phyloP scores from a whole-genome alignment of 2,797 vertebrate genomes.

The Anguilla pacifica region DNA sequence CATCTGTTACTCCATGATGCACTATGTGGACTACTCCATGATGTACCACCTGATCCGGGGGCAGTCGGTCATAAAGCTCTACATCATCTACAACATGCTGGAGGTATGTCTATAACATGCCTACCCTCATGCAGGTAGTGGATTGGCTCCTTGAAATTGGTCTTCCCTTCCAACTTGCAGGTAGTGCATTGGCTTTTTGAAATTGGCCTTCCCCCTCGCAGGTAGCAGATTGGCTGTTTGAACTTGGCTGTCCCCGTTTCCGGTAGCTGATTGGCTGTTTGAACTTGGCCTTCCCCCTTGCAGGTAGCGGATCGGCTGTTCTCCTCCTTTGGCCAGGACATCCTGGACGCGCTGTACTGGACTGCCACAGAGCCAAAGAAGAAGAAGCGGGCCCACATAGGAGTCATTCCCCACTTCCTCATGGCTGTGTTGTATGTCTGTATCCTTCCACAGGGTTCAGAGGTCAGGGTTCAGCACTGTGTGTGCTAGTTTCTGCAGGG shows the following conservation, averaged over 20 bases:
- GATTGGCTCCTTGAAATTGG: not conserved
- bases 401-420: conserved; percentile 92
- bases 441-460: conserved; percentile 75
- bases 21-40: conserved; percentile 99
- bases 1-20: conserved; percentile 96
- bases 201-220: not conserved
- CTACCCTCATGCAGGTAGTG: too few species aligned
- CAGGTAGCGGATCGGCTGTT: conserved; percentile 97
- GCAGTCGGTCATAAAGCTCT: conserved; percentile 98
- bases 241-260: not conserved
- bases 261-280: not conserved
- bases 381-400: conserved; percentile 91
- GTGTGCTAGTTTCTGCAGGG: not conserved
- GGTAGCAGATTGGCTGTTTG: not conserved
- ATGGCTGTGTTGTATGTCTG: conserved; percentile 98
- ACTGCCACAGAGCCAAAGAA: conserved; percentile 95
- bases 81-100: conserved; percentile 99
- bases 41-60: conserved; percentile 98
- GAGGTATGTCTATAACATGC: conserved; percentile 77
- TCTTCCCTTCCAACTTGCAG: not conserved
- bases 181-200: not conserved
- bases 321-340: conserved; percentile 97
- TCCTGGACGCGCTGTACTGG: conserved; percentile 96
- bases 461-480: not conserved
- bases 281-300: conserved; percentile 19